Base-by-base conservation (phyloP, 2,888 invertebrate genomes). In the Ennomos erosarius region DNA sequence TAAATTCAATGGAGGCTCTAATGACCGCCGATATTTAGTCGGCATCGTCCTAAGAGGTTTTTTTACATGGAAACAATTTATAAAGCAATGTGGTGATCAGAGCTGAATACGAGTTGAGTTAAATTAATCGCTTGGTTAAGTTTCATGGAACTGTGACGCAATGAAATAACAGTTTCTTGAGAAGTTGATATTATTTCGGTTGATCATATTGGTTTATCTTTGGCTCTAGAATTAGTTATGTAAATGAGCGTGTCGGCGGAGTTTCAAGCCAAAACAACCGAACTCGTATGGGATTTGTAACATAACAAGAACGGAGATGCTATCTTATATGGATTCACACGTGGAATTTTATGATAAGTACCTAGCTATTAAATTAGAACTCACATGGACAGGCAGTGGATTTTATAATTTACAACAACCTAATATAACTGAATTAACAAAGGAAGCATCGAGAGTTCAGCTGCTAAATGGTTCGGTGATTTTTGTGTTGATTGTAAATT, bases 1-100 rank as follows among this genome's bases (percentile, higher is more conserved):
- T 80, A 74, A 76, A 78, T 76, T 73, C 65, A 75, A 73, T 69
- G 66, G 65, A 69, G 69, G 66, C 69, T 66, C 72, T 78, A 78
- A 81, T 78, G 65, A 64, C 63, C 67, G 75, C 66, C 66, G 64
- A 75, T 78, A 74, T 70, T 70, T 63, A 52, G 69, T 69, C 71
- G 71, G 73, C 69, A 64, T 73, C 71, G 65, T 59, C 67, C 70
- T 63, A 67, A 67, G 63, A 70, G 51, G 62, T 49, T 53, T 75
- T 80, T 79, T 81, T 78, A 73, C 68, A 60, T 53, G 59, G 51
- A 54, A 70, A 76, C 63, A 68, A 76, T 75, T 74, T 73, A 75
- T 73, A 69, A 73, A 69, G 66, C 59, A 10, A 33, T 71, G 71
- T 69, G 60, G 74, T 70, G 74, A 78, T 76, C 72, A 74, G 73